Percentiles rank a stretch among this genome's conserved stretches.
Conservation (phyloP, 2,888 invertebrate species). For the Temnothorax rugatulus region DNA sequence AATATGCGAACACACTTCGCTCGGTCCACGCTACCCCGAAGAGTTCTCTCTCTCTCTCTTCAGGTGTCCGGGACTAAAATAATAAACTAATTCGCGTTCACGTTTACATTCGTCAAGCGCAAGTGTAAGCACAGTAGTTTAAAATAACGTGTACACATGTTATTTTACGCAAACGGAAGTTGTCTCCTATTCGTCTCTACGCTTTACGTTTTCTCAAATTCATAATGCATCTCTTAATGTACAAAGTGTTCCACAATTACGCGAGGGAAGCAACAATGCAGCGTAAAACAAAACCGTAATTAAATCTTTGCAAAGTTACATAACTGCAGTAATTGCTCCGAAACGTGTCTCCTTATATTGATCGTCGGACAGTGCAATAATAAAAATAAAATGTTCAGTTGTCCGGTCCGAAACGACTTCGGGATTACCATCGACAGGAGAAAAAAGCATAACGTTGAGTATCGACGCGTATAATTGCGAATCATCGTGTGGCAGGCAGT, state of each 20-base stretch:
- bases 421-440: conserved; percentile 25
- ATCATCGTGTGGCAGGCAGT: conserved; percentile 53
- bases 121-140: conserved; percentile 15
- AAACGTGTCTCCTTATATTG: not conserved
- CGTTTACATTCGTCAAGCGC: conserved; percentile 46
- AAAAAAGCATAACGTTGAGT: conserved; percentile 40
- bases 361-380: not conserved
- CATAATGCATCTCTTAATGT: not conserved
- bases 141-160: conserved; percentile 18
- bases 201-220: not conserved
- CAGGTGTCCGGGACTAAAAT: conserved; percentile 40
- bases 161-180: conserved; percentile 27
- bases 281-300: not conserved
- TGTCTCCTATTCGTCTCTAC: not conserved
- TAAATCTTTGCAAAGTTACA: not conserved
- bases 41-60: conserved; percentile 21
- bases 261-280: not conserved
- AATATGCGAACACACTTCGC: conserved; percentile 38
- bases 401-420: conserved; percentile 22
- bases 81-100: conserved; percentile 48
- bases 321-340: not conserved
- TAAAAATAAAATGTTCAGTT: conserved; percentile 2
- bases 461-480: conserved; percentile 54
- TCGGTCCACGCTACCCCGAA: conserved; percentile 20
- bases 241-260: not conserved